These are phyloP conservation scores for Philaenus spumarius DNA, from an alignment of 1,140 invertebrate species.

Conservation along the genomic window DNA sequence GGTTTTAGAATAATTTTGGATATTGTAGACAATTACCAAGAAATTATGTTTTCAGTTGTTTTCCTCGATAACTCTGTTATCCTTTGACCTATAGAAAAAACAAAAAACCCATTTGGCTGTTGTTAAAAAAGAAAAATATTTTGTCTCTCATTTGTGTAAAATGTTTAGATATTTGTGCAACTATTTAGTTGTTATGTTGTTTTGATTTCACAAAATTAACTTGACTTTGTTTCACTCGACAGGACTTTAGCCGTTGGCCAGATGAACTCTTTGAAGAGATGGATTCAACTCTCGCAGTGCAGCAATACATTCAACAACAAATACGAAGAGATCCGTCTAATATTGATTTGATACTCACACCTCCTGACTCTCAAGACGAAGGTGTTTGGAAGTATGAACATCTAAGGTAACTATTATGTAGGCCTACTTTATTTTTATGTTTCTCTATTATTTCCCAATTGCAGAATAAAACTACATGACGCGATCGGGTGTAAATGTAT, in stretches of 20 bases:
- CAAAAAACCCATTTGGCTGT: too few species aligned
- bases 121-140: too few species aligned
- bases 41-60: too few species aligned
- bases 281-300: slow-evolving; percentile 97
- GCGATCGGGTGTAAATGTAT: not conserved
- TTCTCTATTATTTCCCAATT: too few species aligned
- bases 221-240: slow-evolving; percentile 26
- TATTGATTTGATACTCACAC: slow-evolving; percentile 90
- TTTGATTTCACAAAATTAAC: not conserved
- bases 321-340: slow-evolving; percentile 89
- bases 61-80: too few species aligned
- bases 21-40: too few species aligned
- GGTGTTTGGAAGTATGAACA: slow-evolving; percentile 99
- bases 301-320: slow-evolving; percentile 98
- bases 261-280: slow-evolving; percentile 99
- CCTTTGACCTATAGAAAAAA: too few species aligned
- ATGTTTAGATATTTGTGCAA: not conserved
- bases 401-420: slow-evolving; percentile 54
- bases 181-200: not conserved
- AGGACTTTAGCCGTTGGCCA: slow-evolving; percentile 97
- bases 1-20: too few species aligned
- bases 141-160: too few species aligned
- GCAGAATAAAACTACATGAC: not conserved
- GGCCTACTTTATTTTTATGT: too few species aligned
- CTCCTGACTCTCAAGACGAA: slow-evolving; percentile 96